A percentile compares a stretch with the other conserved stretches of the same genome.
Conservation (phyloP, 2,113 vertebrate species). For the Pterocles gutturalis region DNA sequence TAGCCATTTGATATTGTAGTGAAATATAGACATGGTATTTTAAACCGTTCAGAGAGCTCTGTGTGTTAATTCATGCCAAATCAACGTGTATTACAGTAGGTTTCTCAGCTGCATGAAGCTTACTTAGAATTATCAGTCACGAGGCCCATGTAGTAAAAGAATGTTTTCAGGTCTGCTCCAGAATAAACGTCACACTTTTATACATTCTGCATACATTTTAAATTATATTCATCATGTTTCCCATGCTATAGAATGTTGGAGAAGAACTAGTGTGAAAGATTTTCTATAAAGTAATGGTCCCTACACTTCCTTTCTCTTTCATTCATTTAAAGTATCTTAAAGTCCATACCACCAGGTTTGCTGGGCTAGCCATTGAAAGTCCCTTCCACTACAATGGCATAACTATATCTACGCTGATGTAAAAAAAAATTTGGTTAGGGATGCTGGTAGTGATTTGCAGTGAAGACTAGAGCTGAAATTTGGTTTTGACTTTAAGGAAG, state of each 20-base stretch:
- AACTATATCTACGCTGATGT: background rate
- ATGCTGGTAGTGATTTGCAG: background rate
- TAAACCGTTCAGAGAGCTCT: background rate
- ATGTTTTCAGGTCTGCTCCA: background rate
- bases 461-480: background rate
- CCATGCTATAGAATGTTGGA: background rate
- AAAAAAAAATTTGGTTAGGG: background rate
- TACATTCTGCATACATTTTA: background rate
- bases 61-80: background rate
- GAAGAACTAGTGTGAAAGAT: background rate
- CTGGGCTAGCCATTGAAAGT: background rate
- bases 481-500: background rate
- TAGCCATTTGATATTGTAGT: background rate
- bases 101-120: background rate
- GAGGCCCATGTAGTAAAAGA: background rate
- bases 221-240: background rate
- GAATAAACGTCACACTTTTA: background rate
- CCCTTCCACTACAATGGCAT: background rate
- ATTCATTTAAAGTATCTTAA: background rate
- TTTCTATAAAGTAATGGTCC: background rate
- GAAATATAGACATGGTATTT: background rate
- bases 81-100: background rate
- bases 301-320: background rate
- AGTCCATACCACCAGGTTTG: background rate
- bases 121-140: background rate